Base-by-base conservation (phyloP, 1,140 invertebrate species). In the Gyrodactylus bullatarudis region DNA sequence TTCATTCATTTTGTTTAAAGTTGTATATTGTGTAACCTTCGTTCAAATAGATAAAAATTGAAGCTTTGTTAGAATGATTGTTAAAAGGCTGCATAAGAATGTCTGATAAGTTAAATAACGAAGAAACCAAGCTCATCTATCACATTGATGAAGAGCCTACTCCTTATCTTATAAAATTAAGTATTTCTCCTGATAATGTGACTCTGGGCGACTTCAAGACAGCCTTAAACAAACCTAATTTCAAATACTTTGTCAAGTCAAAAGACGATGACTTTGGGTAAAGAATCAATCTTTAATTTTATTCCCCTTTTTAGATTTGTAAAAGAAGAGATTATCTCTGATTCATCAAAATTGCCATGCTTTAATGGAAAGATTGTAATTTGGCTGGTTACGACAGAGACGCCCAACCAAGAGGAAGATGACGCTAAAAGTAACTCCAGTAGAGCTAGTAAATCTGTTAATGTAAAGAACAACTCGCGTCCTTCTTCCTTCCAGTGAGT, bases 191-290 rank as follows among this genome's bases (percentile, higher is more conserved):
- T 1, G 89, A 94, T 79, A 87, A 88, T 84, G 91, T 97, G 71
- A 96, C 91, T 74, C 84, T 98, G 75, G 86, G 87, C 74, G 93
- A 97, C 84, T 97, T 98, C 81, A 97, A 98, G 84, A 89, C 91
- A 86, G 89, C 93, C 77, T 86, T 98, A 77, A 95, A 94, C 83
- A 85, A 89, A 79, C 89, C 88, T 75, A 90, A 88, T 83, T 89
- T 89, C 82, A 94, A 92, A 81, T 94, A 89, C 83, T 86, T 85
- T 78, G 97, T 97, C 83, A 96, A 96, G 83, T 95, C 92, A 25
- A 92, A 94, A 88, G 93, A 97, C 82, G 91, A 92, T 84, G 92
- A 96, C 84, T 95, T 97, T 81, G 94, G 91, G 89, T 89, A 81
- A 85, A 84, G 85, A 23, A 23, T 25, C 24, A 16, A 23, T 23